Evolutionary conservation across 2,888 invertebrate species (phyloP).

Genomic region (Cantharis nigra): DNA sequence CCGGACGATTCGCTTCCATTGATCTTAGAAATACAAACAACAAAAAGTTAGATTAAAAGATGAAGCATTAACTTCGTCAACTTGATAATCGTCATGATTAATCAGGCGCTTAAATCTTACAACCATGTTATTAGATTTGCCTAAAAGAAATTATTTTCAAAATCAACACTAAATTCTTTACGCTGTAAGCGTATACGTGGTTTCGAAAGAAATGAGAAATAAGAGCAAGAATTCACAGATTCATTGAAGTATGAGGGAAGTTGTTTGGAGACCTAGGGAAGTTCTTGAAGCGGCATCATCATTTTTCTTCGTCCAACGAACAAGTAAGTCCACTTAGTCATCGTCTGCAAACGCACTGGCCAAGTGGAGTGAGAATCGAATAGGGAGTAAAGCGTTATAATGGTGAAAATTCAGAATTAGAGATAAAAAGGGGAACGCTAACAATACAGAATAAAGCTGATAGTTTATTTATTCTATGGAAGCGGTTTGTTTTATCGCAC

Average conservation of each 20-base stretch:
- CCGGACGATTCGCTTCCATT: not conserved
- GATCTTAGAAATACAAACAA: not conserved
- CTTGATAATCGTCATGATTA: not conserved
- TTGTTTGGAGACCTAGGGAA: constrained; percentile 51
- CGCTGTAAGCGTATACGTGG: not conserved
- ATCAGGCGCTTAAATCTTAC: not conserved
- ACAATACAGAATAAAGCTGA: not conserved
- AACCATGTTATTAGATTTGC: not conserved
- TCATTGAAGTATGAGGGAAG: constrained; percentile 48
- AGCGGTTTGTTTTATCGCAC: not conserved
- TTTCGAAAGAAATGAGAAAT: constrained; percentile 34
- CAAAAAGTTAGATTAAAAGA: not conserved
- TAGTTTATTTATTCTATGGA: not conserved
- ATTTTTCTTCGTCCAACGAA: constrained; percentile 61
- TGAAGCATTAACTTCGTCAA: not conserved
- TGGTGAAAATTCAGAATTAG: constrained; percentile 34
- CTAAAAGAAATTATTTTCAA: not conserved
- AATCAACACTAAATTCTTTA: not conserved
- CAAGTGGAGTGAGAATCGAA: constrained; percentile 32
- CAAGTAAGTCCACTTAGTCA: constrained; percentile 62
- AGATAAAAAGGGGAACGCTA: constrained; percentile 11
- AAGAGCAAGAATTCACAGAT: constrained; percentile 48
- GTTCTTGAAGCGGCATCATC: constrained; percentile 57
- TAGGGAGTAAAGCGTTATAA: constrained; percentile 38
- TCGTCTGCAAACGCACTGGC: constrained; percentile 49